Conservation (phyloP, 2,888 invertebrate genomes). For the Panopea generosa region DNA sequence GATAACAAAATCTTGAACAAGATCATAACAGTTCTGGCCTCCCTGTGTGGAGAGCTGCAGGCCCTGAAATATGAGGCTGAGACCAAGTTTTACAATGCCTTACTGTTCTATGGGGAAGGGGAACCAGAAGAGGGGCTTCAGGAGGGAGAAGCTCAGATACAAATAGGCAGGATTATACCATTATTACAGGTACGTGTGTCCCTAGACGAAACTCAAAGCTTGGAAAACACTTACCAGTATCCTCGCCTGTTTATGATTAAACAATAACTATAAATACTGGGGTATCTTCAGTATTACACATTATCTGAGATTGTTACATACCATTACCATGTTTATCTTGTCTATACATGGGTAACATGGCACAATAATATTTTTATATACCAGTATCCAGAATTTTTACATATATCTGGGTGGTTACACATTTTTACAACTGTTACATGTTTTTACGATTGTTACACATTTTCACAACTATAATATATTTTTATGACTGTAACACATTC, state of each 20-base stretch:
- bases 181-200: constrained; percentile 85
- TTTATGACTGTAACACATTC: too few relatives aligned
- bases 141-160: constrained; percentile 86
- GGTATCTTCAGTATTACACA: neutral
- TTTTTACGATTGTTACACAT: too few relatives aligned
- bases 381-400: too few relatives aligned
- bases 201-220: too few relatives aligned
- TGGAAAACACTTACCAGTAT: neutral
- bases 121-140: constrained; percentile 82
- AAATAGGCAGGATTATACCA: constrained; percentile 86
- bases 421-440: too few relatives aligned
- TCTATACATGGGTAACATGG: too few relatives aligned
- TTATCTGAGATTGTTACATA: neutral
- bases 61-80: constrained; percentile 89
- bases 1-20: constrained; percentile 91
- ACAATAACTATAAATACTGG: too few relatives aligned
- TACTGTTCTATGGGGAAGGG: constrained; percentile 90
- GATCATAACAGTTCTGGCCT: constrained; percentile 91
- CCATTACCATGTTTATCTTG: too few relatives aligned
- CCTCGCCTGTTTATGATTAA: neutral
- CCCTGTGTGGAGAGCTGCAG: constrained; percentile 92
- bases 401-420: too few relatives aligned
- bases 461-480: too few relatives aligned
- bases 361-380: too few relatives aligned
- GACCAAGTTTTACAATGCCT: constrained; percentile 87